Percentiles rank a stretch among this genome's conserved stretches.
Conservation (phyloP, 2,888 invertebrate genomes). For the Apeira syringaria region DNA sequence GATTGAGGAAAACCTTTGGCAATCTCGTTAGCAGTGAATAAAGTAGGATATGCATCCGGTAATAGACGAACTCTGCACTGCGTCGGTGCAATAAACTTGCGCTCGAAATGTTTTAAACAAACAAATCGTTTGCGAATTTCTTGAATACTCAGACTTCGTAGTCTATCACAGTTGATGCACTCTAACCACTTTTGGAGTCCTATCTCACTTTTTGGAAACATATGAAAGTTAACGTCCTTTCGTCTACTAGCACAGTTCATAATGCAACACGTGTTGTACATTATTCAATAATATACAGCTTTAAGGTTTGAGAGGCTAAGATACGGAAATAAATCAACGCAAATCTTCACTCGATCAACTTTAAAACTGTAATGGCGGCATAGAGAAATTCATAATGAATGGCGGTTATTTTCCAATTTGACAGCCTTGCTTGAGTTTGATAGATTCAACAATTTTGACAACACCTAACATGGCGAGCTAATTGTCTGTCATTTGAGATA, state of each 20-base stretch:
- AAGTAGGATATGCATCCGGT: not conserved
- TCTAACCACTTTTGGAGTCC: not conserved
- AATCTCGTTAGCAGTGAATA: not conserved
- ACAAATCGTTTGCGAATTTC: not conserved
- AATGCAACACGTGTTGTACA: slow-evolving; percentile 5
- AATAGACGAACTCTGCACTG: not conserved
- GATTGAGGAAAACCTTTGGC: not conserved
- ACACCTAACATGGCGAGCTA: too few species aligned
- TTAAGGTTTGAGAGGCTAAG: not conserved
- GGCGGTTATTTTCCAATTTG: too few species aligned
- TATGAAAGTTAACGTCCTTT: not conserved
- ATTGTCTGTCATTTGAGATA: too few species aligned
- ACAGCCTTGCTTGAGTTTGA: too few species aligned
- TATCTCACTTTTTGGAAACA: not conserved
- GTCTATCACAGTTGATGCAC: not conserved
- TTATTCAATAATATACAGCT: not conserved
- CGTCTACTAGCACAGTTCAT: not conserved
- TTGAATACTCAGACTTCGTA: not conserved
- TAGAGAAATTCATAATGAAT: too few species aligned
- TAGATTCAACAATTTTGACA: too few species aligned
- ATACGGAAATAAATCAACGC: not conserved
- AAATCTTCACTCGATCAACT: not conserved
- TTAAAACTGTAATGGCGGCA: not conserved
- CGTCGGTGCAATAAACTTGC: not conserved
- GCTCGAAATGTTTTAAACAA: not conserved